Conservation (phyloP, 1,140 invertebrate genomes). For the Procambarus virginalis region DNA sequence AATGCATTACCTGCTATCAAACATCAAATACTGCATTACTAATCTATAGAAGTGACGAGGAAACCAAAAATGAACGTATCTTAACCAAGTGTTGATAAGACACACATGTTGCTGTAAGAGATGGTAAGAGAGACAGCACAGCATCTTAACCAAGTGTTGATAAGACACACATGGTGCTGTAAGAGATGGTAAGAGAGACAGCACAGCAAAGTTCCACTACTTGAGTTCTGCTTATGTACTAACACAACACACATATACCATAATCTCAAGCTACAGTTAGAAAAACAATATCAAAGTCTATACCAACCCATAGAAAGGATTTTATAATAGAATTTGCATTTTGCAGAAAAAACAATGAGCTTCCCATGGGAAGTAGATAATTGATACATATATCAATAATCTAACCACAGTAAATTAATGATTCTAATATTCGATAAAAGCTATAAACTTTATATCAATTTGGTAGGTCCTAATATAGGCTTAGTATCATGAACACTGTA, state of each 20-base stretch:
- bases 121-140: background rate
- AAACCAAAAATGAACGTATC: background rate
- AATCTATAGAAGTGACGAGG: conserved; percentile 1
- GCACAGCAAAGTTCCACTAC: conserved; percentile 32
- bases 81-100: background rate
- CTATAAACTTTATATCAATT: conserved; percentile 53
- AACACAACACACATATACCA: conserved; percentile 34
- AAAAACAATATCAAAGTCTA: conserved; percentile 46
- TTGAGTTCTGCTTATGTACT: conserved; percentile 19
- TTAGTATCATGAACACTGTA: conserved; percentile 37
- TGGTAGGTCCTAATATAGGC: conserved; percentile 64
- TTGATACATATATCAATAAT: conserved; percentile 49
- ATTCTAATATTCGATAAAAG: conserved; percentile 51
- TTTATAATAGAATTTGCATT: conserved; percentile 59
- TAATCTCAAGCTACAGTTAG: conserved; percentile 18
- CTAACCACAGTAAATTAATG: conserved; percentile 39
- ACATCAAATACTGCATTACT: conserved; percentile 1
- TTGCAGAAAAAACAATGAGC: conserved; percentile 56
- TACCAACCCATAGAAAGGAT: conserved; percentile 63
- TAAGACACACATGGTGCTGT: background rate
- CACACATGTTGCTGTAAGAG: background rate
- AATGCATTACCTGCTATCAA: background rate
- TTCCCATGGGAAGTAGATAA: conserved; percentile 62
- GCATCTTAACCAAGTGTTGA: background rate
- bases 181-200: background rate